Conservation (phyloP, 1,140 invertebrate genomes). For the Gryon sp. region DNA sequence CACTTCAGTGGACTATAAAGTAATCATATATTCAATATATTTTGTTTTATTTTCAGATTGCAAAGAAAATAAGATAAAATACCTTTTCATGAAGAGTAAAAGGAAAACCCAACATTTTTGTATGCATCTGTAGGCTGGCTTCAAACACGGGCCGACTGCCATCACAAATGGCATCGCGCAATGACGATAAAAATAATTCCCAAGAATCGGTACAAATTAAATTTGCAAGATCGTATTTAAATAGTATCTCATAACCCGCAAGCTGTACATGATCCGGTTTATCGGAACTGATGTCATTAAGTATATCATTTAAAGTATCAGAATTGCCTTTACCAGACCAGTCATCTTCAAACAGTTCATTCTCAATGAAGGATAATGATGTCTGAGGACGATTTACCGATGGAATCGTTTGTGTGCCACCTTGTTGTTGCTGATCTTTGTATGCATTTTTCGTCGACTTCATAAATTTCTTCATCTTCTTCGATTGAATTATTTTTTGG, state of each 20-base stretch:
- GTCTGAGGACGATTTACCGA: conserved; percentile 60
- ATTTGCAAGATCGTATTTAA: conserved; percentile 69
- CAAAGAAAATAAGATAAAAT: neutral
- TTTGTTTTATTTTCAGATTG: neutral
- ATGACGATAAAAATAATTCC: conserved; percentile 66
- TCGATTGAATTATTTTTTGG: conserved; percentile 69
- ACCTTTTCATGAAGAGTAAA: conserved; percentile 51
- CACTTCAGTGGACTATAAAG: conserved; percentile 60
- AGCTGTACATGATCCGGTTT: conserved; percentile 75
- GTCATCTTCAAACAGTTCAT: conserved; percentile 71
- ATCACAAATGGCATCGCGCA: conserved; percentile 71
- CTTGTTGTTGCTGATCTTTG: conserved; percentile 63
- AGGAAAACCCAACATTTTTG: conserved; percentile 67
- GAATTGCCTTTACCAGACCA: conserved; percentile 64
- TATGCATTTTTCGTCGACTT: conserved; percentile 62
- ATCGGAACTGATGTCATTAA: conserved; percentile 69
- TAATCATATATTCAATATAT: too few relatives aligned
- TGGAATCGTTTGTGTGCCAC: conserved; percentile 4
- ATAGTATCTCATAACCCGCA: conserved; percentile 73
- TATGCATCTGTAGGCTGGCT: conserved; percentile 72
- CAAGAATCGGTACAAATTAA: conserved; percentile 65
- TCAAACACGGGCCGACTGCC: conserved; percentile 75
- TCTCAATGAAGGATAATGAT: conserved; percentile 64
- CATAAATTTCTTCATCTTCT: conserved; percentile 68
- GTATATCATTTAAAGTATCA: conserved; percentile 64